These are phyloP conservation scores for Morone chrysops DNA, from an alignment of 2,113 vertebrate species.

Conservation along the genomic window DNA sequence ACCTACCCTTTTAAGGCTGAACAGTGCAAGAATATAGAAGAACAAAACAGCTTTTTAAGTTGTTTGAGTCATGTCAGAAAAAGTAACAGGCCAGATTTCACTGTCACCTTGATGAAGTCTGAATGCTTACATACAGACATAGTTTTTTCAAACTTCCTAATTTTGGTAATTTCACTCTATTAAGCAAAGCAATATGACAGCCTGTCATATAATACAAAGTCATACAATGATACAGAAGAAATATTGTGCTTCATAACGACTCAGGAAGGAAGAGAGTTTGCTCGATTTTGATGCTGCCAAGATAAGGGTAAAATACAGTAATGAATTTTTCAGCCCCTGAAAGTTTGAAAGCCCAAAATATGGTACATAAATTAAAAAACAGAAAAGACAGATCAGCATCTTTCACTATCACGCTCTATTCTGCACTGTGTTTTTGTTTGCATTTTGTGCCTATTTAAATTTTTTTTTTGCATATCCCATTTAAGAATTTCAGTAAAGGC, in stretches of 20 bases:
- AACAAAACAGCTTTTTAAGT: not conserved
- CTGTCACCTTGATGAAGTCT: not conserved
- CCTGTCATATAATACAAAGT: not conserved
- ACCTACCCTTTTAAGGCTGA: not conserved
- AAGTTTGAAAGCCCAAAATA: not conserved
- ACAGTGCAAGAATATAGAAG: not conserved
- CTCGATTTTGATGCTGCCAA: not conserved
- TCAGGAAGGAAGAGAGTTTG: not conserved
- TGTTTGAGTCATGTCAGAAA: not conserved
- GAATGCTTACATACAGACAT: not conserved
- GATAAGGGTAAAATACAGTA: not conserved
- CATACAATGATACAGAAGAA: not conserved
- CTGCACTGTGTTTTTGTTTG: not conserved
- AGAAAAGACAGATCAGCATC: constrained; percentile 1
- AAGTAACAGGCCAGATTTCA: not conserved
- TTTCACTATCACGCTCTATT: not conserved
- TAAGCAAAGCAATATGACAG: not conserved
- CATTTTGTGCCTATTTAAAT: not conserved
- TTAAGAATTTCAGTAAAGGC: constrained; percentile 8
- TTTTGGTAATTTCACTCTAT: not conserved
- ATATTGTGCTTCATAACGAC: not conserved
- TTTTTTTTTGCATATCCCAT: not conserved
- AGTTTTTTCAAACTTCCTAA: not conserved
- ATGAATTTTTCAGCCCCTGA: constrained; percentile 1
- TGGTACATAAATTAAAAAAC: not conserved